phyloP scores from a whole-genome alignment of 2,113 vertebrate species.

The Chaetorhynchus papuensis region DNA sequence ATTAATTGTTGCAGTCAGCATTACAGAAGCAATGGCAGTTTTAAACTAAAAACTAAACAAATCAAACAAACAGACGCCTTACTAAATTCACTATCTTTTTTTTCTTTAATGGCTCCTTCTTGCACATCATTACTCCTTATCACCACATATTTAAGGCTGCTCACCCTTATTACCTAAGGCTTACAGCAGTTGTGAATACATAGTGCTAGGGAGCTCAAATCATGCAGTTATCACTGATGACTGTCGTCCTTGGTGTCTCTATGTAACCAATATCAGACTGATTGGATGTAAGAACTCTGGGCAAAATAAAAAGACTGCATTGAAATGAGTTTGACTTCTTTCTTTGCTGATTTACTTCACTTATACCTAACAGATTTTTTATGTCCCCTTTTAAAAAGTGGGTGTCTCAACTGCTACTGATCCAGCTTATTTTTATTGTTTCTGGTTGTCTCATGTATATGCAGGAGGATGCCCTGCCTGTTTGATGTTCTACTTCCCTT shows the following conservation, averaged over 20 bases:
- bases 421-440: neutral
- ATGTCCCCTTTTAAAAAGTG: neutral
- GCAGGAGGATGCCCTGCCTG: neutral
- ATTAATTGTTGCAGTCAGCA: neutral
- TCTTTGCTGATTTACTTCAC: neutral
- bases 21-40: neutral
- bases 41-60: neutral
- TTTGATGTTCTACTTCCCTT: neutral
- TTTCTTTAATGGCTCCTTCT: neutral
- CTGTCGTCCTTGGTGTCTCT: neutral
- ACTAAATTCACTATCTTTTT: neutral
- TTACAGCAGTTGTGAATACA: neutral
- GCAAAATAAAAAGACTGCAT: neutral
- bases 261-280: neutral
- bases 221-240: neutral
- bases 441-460: neutral
- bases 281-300: neutral
- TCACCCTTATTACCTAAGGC: neutral
- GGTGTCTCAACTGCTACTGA: neutral
- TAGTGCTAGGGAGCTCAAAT: neutral
- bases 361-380: neutral
- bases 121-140: neutral
- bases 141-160: neutral
- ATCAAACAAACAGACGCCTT: neutral
- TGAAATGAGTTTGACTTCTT: neutral